Percentiles rank a stretch among this genome's conserved stretches.
These are phyloP conservation scores for Leptopilina boulardi DNA, from an alignment of 1,140 invertebrate genomes.

Conservation along the genomic window DNA sequence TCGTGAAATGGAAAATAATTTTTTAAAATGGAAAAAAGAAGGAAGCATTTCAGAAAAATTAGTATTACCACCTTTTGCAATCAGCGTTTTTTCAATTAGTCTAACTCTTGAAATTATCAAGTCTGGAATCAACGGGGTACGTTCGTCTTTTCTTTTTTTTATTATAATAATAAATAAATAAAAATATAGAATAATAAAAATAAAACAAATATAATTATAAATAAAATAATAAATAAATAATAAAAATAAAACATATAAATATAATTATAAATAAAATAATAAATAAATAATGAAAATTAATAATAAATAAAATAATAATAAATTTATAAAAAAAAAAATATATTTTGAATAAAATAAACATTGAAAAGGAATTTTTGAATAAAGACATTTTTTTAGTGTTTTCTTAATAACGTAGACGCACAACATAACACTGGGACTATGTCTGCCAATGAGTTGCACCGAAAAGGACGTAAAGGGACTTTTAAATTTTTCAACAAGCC, in stretches of 20 bases:
- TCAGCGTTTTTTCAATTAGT: constrained; percentile 54
- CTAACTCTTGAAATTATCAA: constrained; percentile 47
- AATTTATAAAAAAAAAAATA: no score
- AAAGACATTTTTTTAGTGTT: constrained; percentile 9
- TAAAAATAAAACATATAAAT: no score
- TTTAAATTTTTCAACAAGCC: constrained; percentile 49
- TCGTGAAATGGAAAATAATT: constrained; percentile 55
- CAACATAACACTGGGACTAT: constrained; percentile 64
- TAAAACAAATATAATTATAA: no score
- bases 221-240: no score
- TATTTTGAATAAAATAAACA: no score
- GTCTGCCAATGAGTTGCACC: constrained; percentile 64
- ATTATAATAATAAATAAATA: no score
- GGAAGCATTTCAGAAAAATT: neutral
- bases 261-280: no score
- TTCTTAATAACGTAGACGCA: constrained; percentile 52
- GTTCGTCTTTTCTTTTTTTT: constrained; percentile 3
- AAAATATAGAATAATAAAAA: neutral
- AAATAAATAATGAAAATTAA: no score
- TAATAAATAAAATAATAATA: no score
- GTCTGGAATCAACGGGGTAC: constrained; percentile 48
- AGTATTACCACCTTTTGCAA: constrained; percentile 54
- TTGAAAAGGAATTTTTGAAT: no score
- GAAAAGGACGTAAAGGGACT: constrained; percentile 56
- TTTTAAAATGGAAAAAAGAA: constrained; percentile 33